phyloP scores from a whole-genome alignment of 1,140 invertebrate species.

The Leptoteleia sp. region DNA sequence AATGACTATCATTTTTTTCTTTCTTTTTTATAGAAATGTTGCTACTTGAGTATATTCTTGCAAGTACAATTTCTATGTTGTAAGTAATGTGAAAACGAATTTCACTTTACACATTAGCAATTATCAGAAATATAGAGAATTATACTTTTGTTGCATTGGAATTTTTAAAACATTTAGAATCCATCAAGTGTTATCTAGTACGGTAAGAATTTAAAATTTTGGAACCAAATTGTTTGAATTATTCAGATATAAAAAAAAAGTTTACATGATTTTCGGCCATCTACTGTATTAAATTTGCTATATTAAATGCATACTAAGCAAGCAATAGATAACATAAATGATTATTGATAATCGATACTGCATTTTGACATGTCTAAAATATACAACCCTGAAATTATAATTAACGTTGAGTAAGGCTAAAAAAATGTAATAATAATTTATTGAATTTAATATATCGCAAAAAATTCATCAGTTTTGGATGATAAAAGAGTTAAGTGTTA shows the following conservation, averaged over 20 bases:
- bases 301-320: not conserved
- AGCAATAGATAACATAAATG: not conserved
- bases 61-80: not conserved
- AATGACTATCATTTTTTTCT: no score
- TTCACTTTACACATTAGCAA: not conserved
- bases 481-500: no score
- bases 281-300: not conserved
- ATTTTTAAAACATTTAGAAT: not conserved
- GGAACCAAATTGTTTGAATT: not conserved
- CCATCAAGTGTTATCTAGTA: not conserved
- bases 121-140: not conserved
- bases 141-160: not conserved
- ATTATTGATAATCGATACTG: slow-evolving; percentile 7
- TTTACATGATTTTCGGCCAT: slow-evolving; percentile 5
- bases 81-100: not conserved
- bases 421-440: no score
- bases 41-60: not conserved
- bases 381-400: slow-evolving; percentile 6
- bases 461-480: no score
- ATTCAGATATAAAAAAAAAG: not conserved
- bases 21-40: no score
- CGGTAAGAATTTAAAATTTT: not conserved
- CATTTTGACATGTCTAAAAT: slow-evolving; percentile 13
- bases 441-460: no score
- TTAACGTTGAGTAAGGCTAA: not conserved